phyloP scores from a whole-genome alignment of 2,797 vertebrate species.

The Ficedula albicollis region DNA sequence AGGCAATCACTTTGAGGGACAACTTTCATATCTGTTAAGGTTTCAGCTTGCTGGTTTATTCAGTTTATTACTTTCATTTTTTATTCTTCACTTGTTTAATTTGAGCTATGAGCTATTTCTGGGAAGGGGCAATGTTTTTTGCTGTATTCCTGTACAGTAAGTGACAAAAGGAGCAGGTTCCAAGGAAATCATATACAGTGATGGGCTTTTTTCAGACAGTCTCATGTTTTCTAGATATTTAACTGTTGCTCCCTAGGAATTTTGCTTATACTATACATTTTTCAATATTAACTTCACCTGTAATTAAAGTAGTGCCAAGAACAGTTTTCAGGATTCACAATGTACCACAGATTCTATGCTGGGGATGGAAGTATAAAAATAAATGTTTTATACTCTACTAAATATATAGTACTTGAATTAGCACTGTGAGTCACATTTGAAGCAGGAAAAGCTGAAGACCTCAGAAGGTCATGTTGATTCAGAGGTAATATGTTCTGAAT shows the following conservation, averaged over 20 bases:
- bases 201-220: not conserved
- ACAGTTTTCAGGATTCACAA: not conserved
- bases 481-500: conserved; percentile 22
- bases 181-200: not conserved
- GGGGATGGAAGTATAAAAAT: conserved; percentile 23
- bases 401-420: conserved; percentile 19
- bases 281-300: not conserved
- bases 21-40: not conserved
- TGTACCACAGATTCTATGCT: not conserved
- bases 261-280: not conserved
- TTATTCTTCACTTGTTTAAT: not conserved
- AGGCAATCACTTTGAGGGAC: not conserved
- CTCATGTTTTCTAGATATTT: not conserved
- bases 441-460: not conserved
- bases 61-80: not conserved
- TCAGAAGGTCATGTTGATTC: conserved; percentile 38
- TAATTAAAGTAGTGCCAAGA: not conserved
- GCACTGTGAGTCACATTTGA: not conserved
- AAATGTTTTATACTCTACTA: not conserved
- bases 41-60: conserved; percentile 1
- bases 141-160: not conserved
- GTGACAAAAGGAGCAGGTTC: not conserved
- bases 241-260: not conserved
- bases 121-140: not conserved
- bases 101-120: not conserved